Percentiles rank a stretch among this genome's conserved stretches.
Evolutionary conservation across 2,888 invertebrate species (phyloP).

Genomic region (Drosophila fulvimacula): DNA sequence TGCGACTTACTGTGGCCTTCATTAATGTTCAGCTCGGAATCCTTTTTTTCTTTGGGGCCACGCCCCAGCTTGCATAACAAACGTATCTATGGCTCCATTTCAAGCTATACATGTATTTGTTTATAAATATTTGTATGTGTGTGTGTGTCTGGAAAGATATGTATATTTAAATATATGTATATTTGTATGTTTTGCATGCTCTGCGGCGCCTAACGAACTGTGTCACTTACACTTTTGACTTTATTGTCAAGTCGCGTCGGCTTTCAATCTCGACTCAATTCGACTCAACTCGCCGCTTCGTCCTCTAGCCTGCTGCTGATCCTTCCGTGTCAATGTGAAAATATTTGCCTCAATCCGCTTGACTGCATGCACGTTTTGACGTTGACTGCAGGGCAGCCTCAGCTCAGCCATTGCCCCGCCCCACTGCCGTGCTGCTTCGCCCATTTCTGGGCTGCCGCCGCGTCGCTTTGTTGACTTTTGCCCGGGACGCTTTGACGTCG

Average conservation of each 20-base stretch:
- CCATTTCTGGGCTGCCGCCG: slow-evolving; percentile 20
- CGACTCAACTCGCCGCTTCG: slow-evolving; percentile 20
- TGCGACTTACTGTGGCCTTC: slow-evolving; percentile 57
- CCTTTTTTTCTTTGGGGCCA: slow-evolving; percentile 70
- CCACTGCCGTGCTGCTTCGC: neutral
- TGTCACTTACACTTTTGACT: slow-evolving; percentile 82
- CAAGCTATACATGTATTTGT: slow-evolving; percentile 29
- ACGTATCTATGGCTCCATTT: slow-evolving; percentile 59
- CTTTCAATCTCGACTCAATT: slow-evolving; percentile 52
- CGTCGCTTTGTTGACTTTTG: slow-evolving; percentile 73
- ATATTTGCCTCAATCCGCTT: slow-evolving; percentile 81
- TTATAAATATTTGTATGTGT: slow-evolving; percentile 23
- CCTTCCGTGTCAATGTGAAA: slow-evolving; percentile 79
- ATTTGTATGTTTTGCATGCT: slow-evolving; percentile 45
- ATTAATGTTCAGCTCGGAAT: slow-evolving; percentile 72
- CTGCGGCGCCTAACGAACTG: slow-evolving; percentile 81
- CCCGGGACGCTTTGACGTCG: slow-evolving; percentile 80
- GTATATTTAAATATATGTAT: slow-evolving; percentile 9
- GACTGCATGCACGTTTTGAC: slow-evolving; percentile 78
- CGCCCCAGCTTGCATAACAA: slow-evolving; percentile 79
- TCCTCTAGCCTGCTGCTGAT: slow-evolving; percentile 43
- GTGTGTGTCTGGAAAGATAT: slow-evolving; percentile 11
- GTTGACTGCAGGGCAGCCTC: slow-evolving; percentile 60
- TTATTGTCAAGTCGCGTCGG: slow-evolving; percentile 64
- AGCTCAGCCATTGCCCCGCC: slow-evolving; percentile 25